Conservation (phyloP, 2,113 vertebrate species). For the Melierax canorus region DNA sequence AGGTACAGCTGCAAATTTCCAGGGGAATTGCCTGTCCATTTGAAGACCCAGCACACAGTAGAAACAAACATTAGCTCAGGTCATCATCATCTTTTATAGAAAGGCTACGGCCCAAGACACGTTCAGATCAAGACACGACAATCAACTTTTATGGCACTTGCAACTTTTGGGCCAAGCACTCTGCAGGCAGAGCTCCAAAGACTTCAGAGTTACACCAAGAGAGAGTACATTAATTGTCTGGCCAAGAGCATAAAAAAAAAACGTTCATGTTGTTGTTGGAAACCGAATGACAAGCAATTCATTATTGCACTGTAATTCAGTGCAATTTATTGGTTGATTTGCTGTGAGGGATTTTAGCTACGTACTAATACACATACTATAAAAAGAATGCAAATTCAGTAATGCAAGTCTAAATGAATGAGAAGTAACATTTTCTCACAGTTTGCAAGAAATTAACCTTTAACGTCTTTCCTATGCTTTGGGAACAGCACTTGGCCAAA, state of each 20-base stretch:
- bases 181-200: conserved; percentile 20
- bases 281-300: conserved; percentile 47
- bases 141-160: neutral
- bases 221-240: conserved; percentile 28
- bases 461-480: conserved; percentile 54
- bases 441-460: conserved; percentile 67
- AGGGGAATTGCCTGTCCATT: neutral
- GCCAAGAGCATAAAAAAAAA: neutral
- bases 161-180: neutral
- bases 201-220: neutral
- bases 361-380: conserved; percentile 28
- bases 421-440: conserved; percentile 64
- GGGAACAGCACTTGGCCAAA: conserved; percentile 64
- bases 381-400: conserved; percentile 62
- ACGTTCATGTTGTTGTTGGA: conserved; percentile 6
- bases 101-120: neutral
- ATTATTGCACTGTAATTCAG: conserved; percentile 50
- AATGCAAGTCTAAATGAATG: conserved; percentile 48
- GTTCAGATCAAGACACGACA: neutral
- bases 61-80: neutral
- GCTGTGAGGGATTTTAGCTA: conserved; percentile 46
- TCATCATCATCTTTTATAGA: neutral
- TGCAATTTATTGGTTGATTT: conserved; percentile 64
- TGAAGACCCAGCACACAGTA: neutral
- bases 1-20: neutral